These are phyloP conservation scores for Montifringilla adamsi DNA, from an alignment of 2,113 vertebrate genomes.

Conservation along the genomic window DNA sequence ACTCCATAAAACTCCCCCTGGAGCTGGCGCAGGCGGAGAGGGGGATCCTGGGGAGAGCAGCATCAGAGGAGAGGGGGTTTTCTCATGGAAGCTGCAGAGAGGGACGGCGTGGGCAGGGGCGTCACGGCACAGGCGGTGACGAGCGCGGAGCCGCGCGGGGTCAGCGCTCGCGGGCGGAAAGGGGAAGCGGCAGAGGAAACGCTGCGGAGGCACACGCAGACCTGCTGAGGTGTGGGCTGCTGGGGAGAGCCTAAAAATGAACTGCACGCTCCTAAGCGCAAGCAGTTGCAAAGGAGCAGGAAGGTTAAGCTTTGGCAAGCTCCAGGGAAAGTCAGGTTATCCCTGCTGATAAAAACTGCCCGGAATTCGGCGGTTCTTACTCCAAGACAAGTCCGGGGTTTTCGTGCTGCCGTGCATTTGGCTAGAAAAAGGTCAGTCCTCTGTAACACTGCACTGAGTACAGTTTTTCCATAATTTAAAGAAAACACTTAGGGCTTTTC, in stretches of 20 bases:
- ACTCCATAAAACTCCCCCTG: fast-evolving
- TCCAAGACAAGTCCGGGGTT: neutral
- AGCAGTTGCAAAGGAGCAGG: neutral
- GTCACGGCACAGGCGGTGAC: constrained; percentile 8
- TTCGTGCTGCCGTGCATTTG: neutral
- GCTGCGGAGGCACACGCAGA: neutral
- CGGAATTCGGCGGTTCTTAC: neutral
- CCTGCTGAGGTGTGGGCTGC: neutral
- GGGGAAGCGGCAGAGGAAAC: constrained; percentile 30
- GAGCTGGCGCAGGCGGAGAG: fast-evolving
- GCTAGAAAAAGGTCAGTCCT: neutral
- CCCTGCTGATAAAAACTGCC: neutral
- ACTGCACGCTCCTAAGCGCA: neutral
- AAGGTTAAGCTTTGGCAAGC: neutral
- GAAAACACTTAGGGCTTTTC: neutral
- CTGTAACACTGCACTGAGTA: neutral
- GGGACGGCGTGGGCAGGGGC: neutral
- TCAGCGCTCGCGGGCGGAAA: constrained; percentile 5
- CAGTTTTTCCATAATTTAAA: constrained; percentile 14
- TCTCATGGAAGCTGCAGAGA: neutral
- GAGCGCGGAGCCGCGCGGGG: neutral
- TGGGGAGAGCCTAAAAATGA: neutral
- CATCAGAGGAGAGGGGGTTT: neutral
- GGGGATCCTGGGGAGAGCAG: neutral
- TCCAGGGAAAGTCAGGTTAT: neutral